Base-by-base conservation (phyloP, 2,797 vertebrate genomes). In the Acrocephalus scirpaceus region DNA sequence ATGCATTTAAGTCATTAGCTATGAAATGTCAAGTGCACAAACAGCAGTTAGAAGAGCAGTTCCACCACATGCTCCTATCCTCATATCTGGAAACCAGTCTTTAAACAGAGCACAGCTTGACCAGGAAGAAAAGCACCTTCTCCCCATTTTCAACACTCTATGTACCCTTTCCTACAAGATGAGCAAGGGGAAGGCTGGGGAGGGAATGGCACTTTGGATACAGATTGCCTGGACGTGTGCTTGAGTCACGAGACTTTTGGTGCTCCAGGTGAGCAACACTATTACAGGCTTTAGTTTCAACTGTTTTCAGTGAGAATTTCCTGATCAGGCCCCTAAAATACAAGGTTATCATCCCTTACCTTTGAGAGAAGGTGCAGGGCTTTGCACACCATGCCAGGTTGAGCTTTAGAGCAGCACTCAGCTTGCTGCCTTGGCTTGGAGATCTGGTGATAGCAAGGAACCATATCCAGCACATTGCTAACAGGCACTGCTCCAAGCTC, bases 381-480 rank as follows among this genome's bases (percentile, higher is more conserved):
- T 79, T 13, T 50, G 61, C 25, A 12, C 44, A 13, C 7, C 7
- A 1, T 1, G 1, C 10, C 0, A 1, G 44, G 7, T 0, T 47
- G 44, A 44, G 26, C 10, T 5, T 56, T 7, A 60, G n/a, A 27
- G 29, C 62, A 80, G 69, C 26, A 16, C 32, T 16, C 32, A 17
- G 29, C 8, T 53, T 16, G 5, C 51, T 73, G 42, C 51, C 40
- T 54, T 26, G 17, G 13, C 45, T 86, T 60, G 57, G 45, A 64
- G 73, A 14, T 27, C 27, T 14, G 1, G 14, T 13, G 19, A 29
- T 1, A 47, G 30, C 38, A 25, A 7, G 11, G 26, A 69, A 7
- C 57, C 5, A 0, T 2, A 11, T 13, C 72, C 36, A n/a, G 4
- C 2, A 32, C 56, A 32, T 22, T 7, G n/a, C 61, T 34, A 6